Evolutionary conservation across 37 sponge, comb jelly and placozoan genomes (phyloP).

Genomic region (Geodia barretti): DNA sequence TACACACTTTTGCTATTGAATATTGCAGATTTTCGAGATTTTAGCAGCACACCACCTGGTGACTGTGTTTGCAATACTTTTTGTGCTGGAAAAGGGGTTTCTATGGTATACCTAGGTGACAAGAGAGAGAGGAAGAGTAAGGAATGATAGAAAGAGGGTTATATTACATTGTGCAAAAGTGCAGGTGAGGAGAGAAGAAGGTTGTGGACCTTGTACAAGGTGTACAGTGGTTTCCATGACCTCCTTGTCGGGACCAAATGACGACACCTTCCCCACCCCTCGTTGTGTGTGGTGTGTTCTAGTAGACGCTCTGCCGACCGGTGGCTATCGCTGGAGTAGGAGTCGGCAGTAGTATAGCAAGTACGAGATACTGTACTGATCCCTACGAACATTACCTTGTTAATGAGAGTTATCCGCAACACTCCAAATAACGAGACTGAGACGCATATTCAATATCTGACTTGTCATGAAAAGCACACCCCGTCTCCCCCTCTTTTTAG

Average conservation of each 20-base stretch:
- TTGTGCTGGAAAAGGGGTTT: no score
- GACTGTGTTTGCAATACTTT: no score
- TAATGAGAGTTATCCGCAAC: not conserved
- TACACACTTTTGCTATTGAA: no score
- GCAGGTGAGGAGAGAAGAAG: not conserved
- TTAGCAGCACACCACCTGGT: no score
- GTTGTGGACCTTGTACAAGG: slow-evolving; percentile 80
- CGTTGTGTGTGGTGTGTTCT: slow-evolving; percentile 61
- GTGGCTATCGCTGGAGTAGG: slow-evolving; percentile 70
- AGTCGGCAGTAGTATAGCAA: not conserved
- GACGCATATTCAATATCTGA: no score
- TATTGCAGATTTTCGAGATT: no score
- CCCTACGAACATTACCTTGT: not conserved
- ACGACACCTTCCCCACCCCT: slow-evolving; percentile 69
- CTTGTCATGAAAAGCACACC: no score
- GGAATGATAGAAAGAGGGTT: not conserved
- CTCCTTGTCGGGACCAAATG: slow-evolving; percentile 88
- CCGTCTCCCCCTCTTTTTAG: no score
- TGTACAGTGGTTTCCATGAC: slow-evolving; percentile 69
- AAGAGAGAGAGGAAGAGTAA: not conserved
- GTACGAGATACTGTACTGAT: not conserved
- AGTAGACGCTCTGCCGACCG: slow-evolving; percentile 81
- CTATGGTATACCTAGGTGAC: no score
- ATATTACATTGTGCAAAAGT: no score
- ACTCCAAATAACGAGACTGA: no score